Conservation (phyloP, 2,113 vertebrate species). For the Corapipo altera region DNA sequence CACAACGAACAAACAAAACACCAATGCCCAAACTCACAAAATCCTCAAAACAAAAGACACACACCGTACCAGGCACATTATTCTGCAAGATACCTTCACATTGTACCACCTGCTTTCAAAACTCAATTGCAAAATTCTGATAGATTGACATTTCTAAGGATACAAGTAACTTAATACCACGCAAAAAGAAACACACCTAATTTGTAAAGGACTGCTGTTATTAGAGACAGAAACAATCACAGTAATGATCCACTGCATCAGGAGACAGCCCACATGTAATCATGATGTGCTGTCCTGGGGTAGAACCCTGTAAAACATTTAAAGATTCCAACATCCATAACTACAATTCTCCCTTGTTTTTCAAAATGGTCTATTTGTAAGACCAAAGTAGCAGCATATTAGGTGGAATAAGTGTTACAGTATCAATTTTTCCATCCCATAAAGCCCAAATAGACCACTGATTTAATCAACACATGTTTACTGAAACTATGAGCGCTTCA, state of each 20-base stretch:
- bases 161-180: background rate
- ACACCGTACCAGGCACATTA: background rate
- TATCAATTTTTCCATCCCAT: background rate
- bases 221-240: background rate
- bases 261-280: background rate
- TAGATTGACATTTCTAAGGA: background rate
- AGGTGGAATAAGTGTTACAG: background rate
- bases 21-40: background rate
- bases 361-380: background rate
- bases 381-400: background rate
- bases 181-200: background rate
- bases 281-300: background rate
- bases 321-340: background rate
- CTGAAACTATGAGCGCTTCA: background rate
- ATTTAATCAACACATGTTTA: background rate
- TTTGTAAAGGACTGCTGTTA: background rate
- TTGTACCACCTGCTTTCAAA: background rate
- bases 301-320: background rate
- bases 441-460: background rate
- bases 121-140: background rate
- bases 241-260: background rate
- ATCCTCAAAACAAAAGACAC: background rate
- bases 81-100: background rate
- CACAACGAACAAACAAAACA: background rate
- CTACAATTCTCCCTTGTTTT: background rate